Percentiles rank a stretch among this genome's conserved stretches.
These are phyloP conservation scores for Siphamia tubifer DNA, from an alignment of 2,113 vertebrate genomes.

Conservation along the genomic window DNA sequence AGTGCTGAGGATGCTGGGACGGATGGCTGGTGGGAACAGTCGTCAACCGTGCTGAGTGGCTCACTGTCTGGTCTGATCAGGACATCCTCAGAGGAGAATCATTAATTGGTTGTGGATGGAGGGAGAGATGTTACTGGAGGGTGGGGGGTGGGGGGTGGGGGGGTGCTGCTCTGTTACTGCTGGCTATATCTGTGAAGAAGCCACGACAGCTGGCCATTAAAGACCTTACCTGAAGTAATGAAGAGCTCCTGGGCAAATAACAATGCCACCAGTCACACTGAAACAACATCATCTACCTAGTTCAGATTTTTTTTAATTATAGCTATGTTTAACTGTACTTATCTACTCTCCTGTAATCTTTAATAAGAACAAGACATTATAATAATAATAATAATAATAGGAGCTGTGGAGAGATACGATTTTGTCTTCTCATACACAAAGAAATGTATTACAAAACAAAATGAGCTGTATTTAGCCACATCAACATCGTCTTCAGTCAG, in stretches of 20 bases:
- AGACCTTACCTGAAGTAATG: slow-evolving; percentile 38
- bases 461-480: not conserved
- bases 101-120: slow-evolving; percentile 71
- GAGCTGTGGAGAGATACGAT: too few relatives aligned
- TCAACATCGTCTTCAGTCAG: not conserved
- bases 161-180: slow-evolving; percentile 24
- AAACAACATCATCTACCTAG: not conserved
- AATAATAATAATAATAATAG: too few relatives aligned
- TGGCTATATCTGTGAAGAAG: slow-evolving; percentile 22
- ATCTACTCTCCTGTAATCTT: too few relatives aligned
- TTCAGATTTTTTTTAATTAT: not conserved
- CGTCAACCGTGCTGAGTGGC: slow-evolving; percentile 42
- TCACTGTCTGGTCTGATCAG: slow-evolving; percentile 61
- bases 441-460: slow-evolving; percentile 7
- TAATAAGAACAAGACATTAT: too few relatives aligned
- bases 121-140: too few relatives aligned
- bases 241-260: slow-evolving; percentile 1
- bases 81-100: slow-evolving; percentile 61
- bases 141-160: too few relatives aligned
- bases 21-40: slow-evolving; percentile 14
- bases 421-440: not conserved
- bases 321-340: not conserved
- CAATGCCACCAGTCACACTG: not conserved
- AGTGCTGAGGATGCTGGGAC: slow-evolving; percentile 52
- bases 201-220: slow-evolving; percentile 40